Evolutionary conservation across 2,113 vertebrate species (phyloP).

Genomic region (Protomyctophum bolini): DNA sequence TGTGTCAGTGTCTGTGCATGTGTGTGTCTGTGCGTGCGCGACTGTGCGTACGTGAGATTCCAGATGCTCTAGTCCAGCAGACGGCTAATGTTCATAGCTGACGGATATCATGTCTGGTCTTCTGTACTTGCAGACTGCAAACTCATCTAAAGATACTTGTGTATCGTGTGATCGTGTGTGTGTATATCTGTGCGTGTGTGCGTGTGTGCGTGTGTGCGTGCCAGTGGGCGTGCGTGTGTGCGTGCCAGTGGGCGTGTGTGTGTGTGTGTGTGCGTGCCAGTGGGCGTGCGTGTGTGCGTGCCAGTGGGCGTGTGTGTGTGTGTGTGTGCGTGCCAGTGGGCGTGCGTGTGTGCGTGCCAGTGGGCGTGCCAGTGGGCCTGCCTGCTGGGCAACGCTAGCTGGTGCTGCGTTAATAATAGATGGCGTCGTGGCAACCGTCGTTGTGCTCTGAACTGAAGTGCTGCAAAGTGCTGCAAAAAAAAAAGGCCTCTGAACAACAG

Average conservation of each 20-base stretch:
- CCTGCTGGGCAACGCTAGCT: constrained; percentile 32
- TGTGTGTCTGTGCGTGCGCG: not conserved
- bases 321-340: constrained; percentile 4
- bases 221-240: not conserved
- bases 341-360: constrained; percentile 16
- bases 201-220: not conserved
- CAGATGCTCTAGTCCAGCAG: too few species aligned
- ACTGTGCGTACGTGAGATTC: too few species aligned
- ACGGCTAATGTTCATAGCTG: constrained; percentile 30
- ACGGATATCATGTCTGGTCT: constrained; percentile 28
- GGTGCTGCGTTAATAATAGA: constrained; percentile 64
- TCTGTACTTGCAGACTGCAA: constrained; percentile 38
- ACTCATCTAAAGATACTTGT: constrained; percentile 34
- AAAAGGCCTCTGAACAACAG: constrained; percentile 20
- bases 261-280: too few species aligned
- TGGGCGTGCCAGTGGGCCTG: not conserved
- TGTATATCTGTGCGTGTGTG: not conserved
- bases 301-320: not conserved
- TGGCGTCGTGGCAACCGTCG: constrained; percentile 43
- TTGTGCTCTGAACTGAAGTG: constrained; percentile 55
- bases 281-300: not conserved
- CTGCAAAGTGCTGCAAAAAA: constrained; percentile 54
- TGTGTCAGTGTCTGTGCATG: constrained; percentile 33
- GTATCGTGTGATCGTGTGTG: not conserved
- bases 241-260: too few species aligned